phyloP scores from a whole-genome alignment of 2,888 invertebrate genomes.

The Lasiommata megera region DNA sequence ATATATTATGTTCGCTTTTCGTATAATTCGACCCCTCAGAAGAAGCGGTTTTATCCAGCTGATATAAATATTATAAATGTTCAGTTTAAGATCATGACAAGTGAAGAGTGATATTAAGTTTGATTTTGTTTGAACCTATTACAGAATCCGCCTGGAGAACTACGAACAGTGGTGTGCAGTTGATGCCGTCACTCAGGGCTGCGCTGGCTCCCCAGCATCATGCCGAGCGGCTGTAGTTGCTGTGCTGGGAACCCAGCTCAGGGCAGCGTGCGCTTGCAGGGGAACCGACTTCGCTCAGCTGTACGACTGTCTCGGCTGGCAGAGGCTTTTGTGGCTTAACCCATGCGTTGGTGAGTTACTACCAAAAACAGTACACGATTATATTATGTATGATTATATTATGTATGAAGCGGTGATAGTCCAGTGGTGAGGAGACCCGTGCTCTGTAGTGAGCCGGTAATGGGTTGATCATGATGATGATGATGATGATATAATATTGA shows the following conservation, averaged over 20 bases:
- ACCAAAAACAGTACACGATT: not conserved
- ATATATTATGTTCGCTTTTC: too few relatives aligned
- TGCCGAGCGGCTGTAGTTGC: constrained; percentile 93
- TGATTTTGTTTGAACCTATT: constrained; percentile 23
- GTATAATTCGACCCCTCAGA: too few relatives aligned
- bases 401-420: too few relatives aligned
- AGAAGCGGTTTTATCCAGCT: too few relatives aligned
- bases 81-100: too few relatives aligned
- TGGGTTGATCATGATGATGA: too few relatives aligned
- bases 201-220: constrained; percentile 91
- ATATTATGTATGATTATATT: too few relatives aligned
- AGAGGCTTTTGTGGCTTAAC: constrained; percentile 93
- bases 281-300: constrained; percentile 92
- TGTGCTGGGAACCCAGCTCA: constrained; percentile 93
- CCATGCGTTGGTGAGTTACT: constrained; percentile 92
- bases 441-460: too few relatives aligned
- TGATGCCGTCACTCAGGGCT: constrained; percentile 93
- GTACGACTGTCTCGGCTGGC: constrained; percentile 95
- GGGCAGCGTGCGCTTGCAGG: constrained; percentile 93
- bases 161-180: constrained; percentile 96
- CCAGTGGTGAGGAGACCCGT: too few relatives aligned
- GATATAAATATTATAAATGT: too few relatives aligned
- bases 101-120: too few relatives aligned
- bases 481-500: too few relatives aligned
- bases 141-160: constrained; percentile 89